Evolutionary conservation across 2,888 invertebrate genomes (phyloP).

Genomic region (Ophraella communa): DNA sequence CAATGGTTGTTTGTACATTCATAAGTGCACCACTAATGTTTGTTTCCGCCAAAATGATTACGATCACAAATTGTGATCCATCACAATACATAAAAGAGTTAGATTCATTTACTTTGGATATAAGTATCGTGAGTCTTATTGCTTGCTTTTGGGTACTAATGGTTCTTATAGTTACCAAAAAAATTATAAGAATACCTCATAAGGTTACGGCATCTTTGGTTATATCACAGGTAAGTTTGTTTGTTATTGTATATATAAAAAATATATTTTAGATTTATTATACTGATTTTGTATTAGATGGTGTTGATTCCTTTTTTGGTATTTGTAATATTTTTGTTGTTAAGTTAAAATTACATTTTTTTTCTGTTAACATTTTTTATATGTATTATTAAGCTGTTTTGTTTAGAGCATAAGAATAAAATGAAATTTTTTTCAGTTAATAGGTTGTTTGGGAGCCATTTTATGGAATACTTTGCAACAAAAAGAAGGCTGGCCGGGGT

Average conservation of each 20-base stretch:
- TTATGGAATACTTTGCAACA: constrained; percentile 71
- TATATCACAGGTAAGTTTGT: constrained; percentile 74
- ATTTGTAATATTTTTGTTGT: no score
- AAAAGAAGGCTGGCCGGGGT: constrained; percentile 68
- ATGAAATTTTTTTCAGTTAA: constrained; percentile 59
- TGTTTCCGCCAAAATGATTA: constrained; percentile 91
- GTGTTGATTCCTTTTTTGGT: no score
- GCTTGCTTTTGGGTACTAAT: constrained; percentile 81
- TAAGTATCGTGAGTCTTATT: constrained; percentile 79
- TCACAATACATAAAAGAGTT: constrained; percentile 78
- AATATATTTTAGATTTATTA: no score
- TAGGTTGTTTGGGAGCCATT: constrained; percentile 76
- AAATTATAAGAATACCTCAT: constrained; percentile 81
- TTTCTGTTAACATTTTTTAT: no score
- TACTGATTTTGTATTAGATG: no score
- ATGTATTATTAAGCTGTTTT: no score
- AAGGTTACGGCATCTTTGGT: constrained; percentile 79
- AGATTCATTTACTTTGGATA: constrained; percentile 80
- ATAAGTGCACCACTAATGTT: constrained; percentile 95
- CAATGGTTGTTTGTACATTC: constrained; percentile 94
- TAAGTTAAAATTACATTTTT: no score
- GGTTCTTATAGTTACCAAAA: constrained; percentile 76
- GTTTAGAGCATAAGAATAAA: no score
- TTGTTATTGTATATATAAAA: neutral
- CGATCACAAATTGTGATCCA: constrained; percentile 73